Base-by-base conservation (phyloP, 1,140 invertebrate genomes). In the Luehdorfia chinensis region DNA sequence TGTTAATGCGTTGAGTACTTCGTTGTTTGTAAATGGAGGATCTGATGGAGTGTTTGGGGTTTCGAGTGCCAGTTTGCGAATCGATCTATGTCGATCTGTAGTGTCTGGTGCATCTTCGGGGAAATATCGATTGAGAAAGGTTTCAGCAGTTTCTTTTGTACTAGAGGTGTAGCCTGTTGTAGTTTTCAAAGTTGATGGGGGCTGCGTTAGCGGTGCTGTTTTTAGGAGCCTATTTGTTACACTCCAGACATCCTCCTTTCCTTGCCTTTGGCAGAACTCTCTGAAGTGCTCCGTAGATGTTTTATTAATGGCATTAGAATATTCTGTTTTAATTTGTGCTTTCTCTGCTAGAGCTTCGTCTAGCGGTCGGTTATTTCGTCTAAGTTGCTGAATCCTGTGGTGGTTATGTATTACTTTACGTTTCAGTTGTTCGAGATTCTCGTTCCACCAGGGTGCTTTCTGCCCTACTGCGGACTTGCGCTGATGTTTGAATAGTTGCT, bases 231-330 rank as follows among this genome's bases (percentile, higher is more conserved):
- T 46, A 8, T 46, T 46, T 13, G 43, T 47, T 0, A 47, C 7
- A 1, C 30, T 21, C 41, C 41, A 45, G 0, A 45, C 41, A 13
- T 45, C 31, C 3, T 45, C 41, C 28, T 45, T 45, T n/a, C 45
- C 45, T 6, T 47, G 45, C 4, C 4, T 11, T 4, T 33, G 23
- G 13, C 44, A 46, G 1, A 46, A 46, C 1, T 46, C 2, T 1
- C 30, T 11, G 12, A 46, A 46, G 1, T 46, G 43, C 0, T 46
- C 18, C 0, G 43, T 46, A 1, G 44, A 46, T 0, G 12, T 23
- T 15, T 15, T 15, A 1, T 8, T n/a, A 0, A 43, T 27, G 0
- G 14, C 5, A 2, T 12, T 0, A 2, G 37, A 21, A 4, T 43
- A 43, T 15, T 28, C 27, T 27, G 6, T n/a, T 9, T 43, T 43